Base-by-base conservation (phyloP, 2,113 vertebrate genomes). In the Oplegnathus fasciatus region DNA sequence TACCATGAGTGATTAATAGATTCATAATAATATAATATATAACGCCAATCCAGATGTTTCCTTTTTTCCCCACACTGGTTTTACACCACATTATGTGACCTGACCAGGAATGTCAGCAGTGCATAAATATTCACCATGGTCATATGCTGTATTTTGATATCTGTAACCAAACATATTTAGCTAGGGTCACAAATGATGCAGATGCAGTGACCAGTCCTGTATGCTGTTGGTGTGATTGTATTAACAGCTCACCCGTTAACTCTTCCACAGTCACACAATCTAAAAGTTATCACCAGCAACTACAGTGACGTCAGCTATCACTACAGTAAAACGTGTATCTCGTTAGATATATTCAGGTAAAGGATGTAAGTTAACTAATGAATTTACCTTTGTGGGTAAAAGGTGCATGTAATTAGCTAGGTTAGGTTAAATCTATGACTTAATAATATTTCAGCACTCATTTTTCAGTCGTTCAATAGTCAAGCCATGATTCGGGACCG, bases 371-470 rank as follows among this genome's bases (percentile, higher is more conserved):
- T n/a, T n/a, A n/a, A n/a, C 4, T 32, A 13, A 32, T 1, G 2
- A 18, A 5, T 3, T 42, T 26, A 22, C 1, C n/a, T 58, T 28
- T 30, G 24, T 22, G 9, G 20, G 22, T 9, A 28, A 10, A 55
- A 4, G 26, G 1, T 32, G 42, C 37, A 68, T 26, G 52, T 48
- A 32, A 64, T 28, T 13, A 32, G 32, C 32, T 8, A 10, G 14
- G 52, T 75, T 58, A 24, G 14, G 52, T 75, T 65, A 28, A 3
- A 87, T 96, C 96, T 26, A 11, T 26, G 46, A 97, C 96, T 71
- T 71, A 15, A 64, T 20, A 18, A 26, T 28, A 28, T 7, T 11
- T 26, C 20, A n/a, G 3, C 13, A 18, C 26, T 18, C 48, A 37
- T 52, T 28, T 67, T 9, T 68, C 6, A 34, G 54, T 17, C 30